Evolutionary conservation across 2,113 vertebrate genomes (phyloP).

Genomic region (Microcebus lehilahytsara): DNA sequence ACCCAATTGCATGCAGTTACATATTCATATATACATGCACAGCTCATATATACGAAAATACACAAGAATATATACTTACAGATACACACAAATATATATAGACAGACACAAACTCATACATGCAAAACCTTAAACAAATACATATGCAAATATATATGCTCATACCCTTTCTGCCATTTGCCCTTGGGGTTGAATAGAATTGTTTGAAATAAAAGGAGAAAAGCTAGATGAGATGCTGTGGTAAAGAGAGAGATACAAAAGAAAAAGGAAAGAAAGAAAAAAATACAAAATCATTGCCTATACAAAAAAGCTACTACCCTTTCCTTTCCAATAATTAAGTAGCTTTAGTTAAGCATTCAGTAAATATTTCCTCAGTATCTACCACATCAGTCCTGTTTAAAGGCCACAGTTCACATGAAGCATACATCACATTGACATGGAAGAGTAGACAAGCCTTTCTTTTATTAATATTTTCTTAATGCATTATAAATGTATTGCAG

Average conservation of each 20-base stretch:
- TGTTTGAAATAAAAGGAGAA: not conserved
- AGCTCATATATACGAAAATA: not conserved
- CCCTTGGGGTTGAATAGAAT: not conserved
- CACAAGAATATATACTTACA: not conserved
- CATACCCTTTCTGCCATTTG: not conserved
- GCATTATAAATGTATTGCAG: not conserved
- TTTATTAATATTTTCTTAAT: not conserved
- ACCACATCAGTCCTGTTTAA: not conserved
- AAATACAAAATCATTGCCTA: not conserved
- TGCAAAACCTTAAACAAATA: not conserved
- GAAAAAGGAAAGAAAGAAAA: not conserved
- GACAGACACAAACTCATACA: not conserved
- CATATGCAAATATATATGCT: not conserved
- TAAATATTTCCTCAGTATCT: not conserved
- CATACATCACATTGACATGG: not conserved
- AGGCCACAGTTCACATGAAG: not conserved
- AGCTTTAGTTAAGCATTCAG: not conserved
- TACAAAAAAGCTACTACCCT: not conserved
- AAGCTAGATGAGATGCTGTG: not conserved
- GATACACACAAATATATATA: not conserved
- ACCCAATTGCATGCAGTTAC: not conserved
- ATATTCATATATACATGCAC: not conserved
- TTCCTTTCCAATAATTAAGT: not conserved
- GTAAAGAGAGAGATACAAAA: not conserved
- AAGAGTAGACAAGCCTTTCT: not conserved